Conservation (phyloP, 2,113 vertebrate species). For the Perognathus longimembris region DNA sequence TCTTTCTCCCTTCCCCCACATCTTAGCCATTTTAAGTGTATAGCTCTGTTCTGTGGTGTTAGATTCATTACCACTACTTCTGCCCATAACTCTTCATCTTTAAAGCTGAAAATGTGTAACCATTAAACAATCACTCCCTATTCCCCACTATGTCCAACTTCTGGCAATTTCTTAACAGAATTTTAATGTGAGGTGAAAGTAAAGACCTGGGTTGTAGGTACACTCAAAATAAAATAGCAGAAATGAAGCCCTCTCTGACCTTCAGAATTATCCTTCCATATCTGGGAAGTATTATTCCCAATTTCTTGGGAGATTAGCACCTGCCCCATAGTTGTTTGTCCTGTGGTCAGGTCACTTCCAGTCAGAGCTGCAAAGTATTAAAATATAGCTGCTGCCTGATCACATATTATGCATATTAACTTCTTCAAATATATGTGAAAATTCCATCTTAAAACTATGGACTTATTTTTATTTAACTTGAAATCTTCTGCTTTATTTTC, state of each 20-base stretch:
- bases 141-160: not conserved
- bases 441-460: conserved; percentile 13
- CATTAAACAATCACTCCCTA: not conserved
- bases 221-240: not conserved
- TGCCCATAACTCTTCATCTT: not conserved
- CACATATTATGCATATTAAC: not conserved
- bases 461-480: conserved; percentile 39
- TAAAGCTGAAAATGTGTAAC: not conserved
- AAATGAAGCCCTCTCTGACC: not conserved
- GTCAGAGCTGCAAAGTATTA: conserved; percentile 18
- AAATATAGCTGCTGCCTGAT: not conserved
- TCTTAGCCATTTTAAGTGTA: not conserved
- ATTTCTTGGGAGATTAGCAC: not conserved
- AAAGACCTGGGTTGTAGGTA: not conserved
- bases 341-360: not conserved
- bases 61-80: not conserved
- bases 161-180: not conserved
- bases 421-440: not conserved
- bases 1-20: too few relatives aligned
- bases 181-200: conserved; percentile 31
- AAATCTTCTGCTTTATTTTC: conserved; percentile 51
- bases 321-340: not conserved
- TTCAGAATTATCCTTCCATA: conserved; percentile 9
- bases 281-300: not conserved
- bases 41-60: not conserved